Percentiles rank a stretch among this genome's conserved stretches.
phyloP scores from a whole-genome alignment of 2,113 vertebrate species.

The Platichthys flesus region DNA sequence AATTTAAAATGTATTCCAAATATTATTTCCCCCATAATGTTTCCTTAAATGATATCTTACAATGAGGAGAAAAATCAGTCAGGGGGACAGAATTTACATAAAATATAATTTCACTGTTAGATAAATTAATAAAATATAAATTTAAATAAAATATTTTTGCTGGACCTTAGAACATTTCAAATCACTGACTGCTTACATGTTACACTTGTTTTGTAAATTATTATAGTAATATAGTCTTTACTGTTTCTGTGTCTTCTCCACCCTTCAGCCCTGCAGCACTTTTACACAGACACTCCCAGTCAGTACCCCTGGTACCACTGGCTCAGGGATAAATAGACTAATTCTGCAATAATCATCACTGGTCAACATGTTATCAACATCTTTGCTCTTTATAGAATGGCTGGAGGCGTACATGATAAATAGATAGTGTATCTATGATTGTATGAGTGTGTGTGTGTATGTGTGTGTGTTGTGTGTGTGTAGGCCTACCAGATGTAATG shows the following conservation, averaged over 20 bases:
- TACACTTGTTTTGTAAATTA: no score
- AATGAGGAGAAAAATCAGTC: not conserved
- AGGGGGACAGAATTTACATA: not conserved
- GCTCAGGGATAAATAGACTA: not conserved
- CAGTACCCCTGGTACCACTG: not conserved
- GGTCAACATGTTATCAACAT: not conserved
- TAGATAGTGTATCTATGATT: not conserved
- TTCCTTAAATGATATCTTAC: not conserved
- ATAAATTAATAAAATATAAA: no score
- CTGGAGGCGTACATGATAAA: not conserved
- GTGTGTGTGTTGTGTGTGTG: not conserved
- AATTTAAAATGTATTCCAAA: not conserved
- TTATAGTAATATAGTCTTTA: no score
- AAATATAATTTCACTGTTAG: no score
- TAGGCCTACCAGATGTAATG: not conserved
- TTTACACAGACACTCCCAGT: no score
- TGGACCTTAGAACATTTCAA: no score
- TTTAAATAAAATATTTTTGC: no score
- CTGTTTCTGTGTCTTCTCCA: no score
- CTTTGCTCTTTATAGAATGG: not conserved
- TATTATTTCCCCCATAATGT: not conserved
- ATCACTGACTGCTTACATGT: no score
- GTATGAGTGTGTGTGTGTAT: not conserved
- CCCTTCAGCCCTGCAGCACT: no score
- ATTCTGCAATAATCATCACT: constrained; percentile 1